Conservation (phyloP, 2,113 vertebrate genomes). For the Anas platyrhynchos region DNA sequence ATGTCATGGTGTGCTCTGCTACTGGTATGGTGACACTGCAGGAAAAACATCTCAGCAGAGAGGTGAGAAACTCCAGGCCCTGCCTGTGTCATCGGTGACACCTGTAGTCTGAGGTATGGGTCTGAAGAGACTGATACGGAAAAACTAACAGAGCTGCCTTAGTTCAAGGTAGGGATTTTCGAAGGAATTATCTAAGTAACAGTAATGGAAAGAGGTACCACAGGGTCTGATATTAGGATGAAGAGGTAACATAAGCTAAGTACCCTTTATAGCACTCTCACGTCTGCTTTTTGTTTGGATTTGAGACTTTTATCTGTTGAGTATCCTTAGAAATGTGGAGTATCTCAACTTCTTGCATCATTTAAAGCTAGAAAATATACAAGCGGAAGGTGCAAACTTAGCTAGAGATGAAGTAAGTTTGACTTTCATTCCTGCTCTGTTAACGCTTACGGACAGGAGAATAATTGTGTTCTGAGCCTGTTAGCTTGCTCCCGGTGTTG, state of each 20-base stretch:
- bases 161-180: background rate
- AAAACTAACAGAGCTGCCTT: background rate
- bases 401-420: background rate
- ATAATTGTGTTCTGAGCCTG: background rate
- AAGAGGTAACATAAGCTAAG: background rate
- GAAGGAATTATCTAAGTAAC: background rate
- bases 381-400: background rate
- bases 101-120: background rate
- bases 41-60: background rate
- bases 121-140: rapidly evolving
- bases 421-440: background rate
- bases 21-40: background rate
- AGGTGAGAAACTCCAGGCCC: background rate
- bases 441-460: background rate
- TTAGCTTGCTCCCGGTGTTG: background rate
- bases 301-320: background rate
- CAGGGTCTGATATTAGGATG: background rate
- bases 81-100: background rate
- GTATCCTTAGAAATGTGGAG: background rate
- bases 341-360: background rate
- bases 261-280: background rate
- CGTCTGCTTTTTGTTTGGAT: background rate
- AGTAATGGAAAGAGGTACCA: background rate
- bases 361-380: background rate
- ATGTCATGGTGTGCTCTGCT: background rate